Conservation (phyloP, 1,140 invertebrate genomes). For the Asbolus verrucosus region DNA sequence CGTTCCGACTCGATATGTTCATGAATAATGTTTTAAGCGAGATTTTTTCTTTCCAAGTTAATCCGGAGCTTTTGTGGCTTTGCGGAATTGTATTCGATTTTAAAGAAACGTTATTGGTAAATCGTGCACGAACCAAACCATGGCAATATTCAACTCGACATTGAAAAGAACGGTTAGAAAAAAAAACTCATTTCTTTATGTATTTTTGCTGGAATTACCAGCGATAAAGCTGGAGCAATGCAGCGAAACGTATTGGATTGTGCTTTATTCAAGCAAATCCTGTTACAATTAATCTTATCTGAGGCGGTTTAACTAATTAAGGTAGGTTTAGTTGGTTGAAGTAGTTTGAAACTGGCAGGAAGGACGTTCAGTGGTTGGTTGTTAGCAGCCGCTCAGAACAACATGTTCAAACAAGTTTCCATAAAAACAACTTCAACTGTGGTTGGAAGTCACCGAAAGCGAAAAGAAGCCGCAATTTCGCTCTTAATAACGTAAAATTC, state of each 20-base stretch:
- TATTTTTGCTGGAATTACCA: too few relatives aligned
- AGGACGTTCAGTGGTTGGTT: constrained; percentile 21
- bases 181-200: too few relatives aligned
- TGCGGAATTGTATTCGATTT: constrained; percentile 15
- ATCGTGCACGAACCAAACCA: background rate
- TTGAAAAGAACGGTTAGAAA: too few relatives aligned
- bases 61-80: constrained; percentile 6
- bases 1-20: constrained; percentile 19
- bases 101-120: constrained; percentile 15
- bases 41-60: constrained; percentile 8
- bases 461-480: background rate
- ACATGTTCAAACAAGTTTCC: constrained; percentile 21
- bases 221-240: background rate
- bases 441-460: background rate
- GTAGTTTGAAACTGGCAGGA: constrained; percentile 24
- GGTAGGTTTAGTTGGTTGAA: constrained; percentile 36
- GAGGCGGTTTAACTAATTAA: constrained; percentile 37
- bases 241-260: constrained; percentile 1
- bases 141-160: constrained; percentile 2
- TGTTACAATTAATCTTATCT: constrained; percentile 31
- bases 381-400: constrained; percentile 30
- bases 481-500: too few relatives aligned
- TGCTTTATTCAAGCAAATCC: constrained; percentile 10
- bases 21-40: constrained; percentile 18
- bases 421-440: background rate